Evolutionary conservation across 2,888 invertebrate genomes (phyloP), one percentile per base, ranked within the genome.

Genomic region (Eledone cirrhosa): DNA sequence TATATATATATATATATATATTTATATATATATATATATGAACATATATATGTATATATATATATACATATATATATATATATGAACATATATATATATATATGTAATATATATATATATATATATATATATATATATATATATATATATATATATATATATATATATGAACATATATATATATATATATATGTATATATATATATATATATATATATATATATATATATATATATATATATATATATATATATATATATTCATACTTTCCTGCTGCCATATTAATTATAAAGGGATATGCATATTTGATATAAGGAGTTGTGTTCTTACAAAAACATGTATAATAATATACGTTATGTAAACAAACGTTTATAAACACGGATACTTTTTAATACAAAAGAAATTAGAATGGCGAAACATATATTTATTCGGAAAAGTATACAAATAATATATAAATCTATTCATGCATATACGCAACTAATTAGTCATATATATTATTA

Each of bases 381-480:
- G n/a, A 13, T 16, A 65, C n/a, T 22, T 27, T 67, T 67, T n/a
- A 29, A 67, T 29, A 29, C 31, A 29, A 67, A 31, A 27, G 16
- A 22, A 5, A 67, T 27, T n/a, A 24, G 8, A 22, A 16, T 22
- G 31, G 16, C 67, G 31, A 67, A 27, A 31, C 29, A 67, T 29
- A 31, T 67, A 67, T 29, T 27, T 24, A 67, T 31, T 67, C 31
- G 7, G 24, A 31, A 29, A 29, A 41, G 41, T 41, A 41, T 41
- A 41, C 41, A 41, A 41, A 41, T 41, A 41, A 41, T 41, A 53
- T 72, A 19, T 74, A 29, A 76, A 31, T 75, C 78, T 80, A 13
- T 19, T 76, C 74, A 76, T 14, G 48, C 78, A 72, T 31, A 67
- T 22, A 67, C 19, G 19, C 67, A 19, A 29, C 7, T 5, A 29